These are phyloP conservation scores for Paralvinella palmiformis DNA, from an alignment of 1,140 invertebrate genomes.

Conservation along the genomic window DNA sequence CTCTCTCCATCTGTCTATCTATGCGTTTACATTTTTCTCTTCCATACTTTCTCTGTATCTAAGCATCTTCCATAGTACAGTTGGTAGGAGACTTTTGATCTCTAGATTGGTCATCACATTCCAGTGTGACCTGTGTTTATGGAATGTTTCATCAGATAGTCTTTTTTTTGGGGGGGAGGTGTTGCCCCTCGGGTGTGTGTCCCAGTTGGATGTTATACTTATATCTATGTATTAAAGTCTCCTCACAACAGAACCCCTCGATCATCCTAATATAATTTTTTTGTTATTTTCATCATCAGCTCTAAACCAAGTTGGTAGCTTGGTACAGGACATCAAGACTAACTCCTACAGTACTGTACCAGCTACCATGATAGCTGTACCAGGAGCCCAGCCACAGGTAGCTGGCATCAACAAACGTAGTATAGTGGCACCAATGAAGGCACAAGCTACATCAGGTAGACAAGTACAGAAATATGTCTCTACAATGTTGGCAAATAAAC, in stretches of 20 bases:
- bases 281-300: neutral
- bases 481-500: too few species aligned
- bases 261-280: neutral
- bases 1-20: too few species aligned
- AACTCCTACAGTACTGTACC: neutral
- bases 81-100: too few species aligned
- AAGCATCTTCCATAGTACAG: too few species aligned
- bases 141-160: too few species aligned
- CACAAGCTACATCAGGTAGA: neutral
- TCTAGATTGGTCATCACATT: too few species aligned
- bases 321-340: neutral
- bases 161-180: too few species aligned
- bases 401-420: neutral
- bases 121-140: too few species aligned
- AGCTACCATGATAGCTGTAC: neutral
- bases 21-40: too few species aligned
- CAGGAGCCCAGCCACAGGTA: neutral
- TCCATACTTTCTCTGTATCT: too few species aligned
- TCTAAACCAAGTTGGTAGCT: neutral
- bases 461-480: neutral
- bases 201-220: too few species aligned
- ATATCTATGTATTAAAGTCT: neutral
- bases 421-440: neutral
- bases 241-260: neutral
- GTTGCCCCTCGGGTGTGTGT: too few species aligned